Evolutionary conservation across 23 tunicate species (phyloP).

Genomic region (Styela clava): DNA sequence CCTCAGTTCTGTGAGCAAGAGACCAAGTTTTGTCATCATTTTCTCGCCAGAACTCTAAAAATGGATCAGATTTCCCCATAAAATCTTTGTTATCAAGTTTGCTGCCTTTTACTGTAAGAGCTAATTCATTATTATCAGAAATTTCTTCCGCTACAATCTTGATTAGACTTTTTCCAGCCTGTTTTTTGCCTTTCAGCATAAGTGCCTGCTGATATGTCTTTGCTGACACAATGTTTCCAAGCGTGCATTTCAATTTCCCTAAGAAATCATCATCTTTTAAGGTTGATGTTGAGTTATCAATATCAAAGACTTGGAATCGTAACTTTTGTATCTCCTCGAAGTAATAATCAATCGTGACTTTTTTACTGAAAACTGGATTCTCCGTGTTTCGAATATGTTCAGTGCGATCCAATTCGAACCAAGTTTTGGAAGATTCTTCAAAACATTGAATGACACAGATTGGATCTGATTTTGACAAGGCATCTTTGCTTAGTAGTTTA

Average conservation of each 20-base stretch:
- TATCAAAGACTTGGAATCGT: constrained; percentile 54
- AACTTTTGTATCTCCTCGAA: constrained; percentile 84
- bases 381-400: constrained; percentile 46
- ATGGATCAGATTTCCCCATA: constrained; percentile 80
- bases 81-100: constrained; percentile 49
- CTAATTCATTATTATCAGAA: constrained; percentile 31
- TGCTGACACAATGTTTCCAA: constrained; percentile 76
- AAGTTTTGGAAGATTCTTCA: constrained; percentile 8
- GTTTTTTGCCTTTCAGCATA: constrained; percentile 32
- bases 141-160: constrained; percentile 49
- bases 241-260: constrained; percentile 51
- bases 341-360: constrained; percentile 47
- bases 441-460: constrained; percentile 62
- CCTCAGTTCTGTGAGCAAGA: constrained; percentile 58
- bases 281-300: constrained; percentile 56
- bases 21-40: constrained; percentile 47
- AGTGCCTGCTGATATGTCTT: constrained; percentile 33
- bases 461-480: constrained; percentile 92
- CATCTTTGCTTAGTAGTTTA: constrained; percentile 70
- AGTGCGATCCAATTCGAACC: constrained; percentile 60
- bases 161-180: constrained; percentile 26
- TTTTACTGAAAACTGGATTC: constrained; percentile 55
- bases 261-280: constrained; percentile 72
- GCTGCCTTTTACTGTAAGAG: constrained; percentile 31
- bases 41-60: constrained; percentile 55